Conservation (phyloP, 2,888 invertebrate species). For the Macaria notata region DNA sequence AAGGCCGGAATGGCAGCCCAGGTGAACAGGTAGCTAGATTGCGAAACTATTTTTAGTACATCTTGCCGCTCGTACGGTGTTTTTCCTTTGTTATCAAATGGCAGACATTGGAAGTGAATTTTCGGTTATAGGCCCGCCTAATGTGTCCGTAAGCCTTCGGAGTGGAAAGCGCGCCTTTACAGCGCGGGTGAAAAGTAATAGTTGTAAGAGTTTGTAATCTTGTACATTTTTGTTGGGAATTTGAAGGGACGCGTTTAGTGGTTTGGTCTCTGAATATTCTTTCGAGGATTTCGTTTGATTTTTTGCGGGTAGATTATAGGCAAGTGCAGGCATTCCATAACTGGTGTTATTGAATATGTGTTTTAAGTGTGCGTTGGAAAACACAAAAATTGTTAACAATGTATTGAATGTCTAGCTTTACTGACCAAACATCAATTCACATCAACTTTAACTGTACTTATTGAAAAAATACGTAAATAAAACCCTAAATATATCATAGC, state of each 20-base stretch:
- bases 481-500: too few species aligned
- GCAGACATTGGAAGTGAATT: constrained; percentile 66
- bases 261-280: background rate
- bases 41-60: constrained; percentile 80
- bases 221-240: constrained; percentile 7
- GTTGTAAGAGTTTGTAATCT: constrained; percentile 12
- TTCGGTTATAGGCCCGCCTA: constrained; percentile 61
- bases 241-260: background rate
- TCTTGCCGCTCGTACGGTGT: constrained; percentile 77
- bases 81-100: constrained; percentile 80
- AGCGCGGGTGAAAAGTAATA: constrained; percentile 42
- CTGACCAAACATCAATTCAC: too few species aligned
- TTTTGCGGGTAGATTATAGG: too few species aligned
- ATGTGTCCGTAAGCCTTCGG: constrained; percentile 58
- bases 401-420: too few species aligned
- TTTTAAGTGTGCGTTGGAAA: too few species aligned
- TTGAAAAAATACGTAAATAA: too few species aligned
- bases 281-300: too few species aligned
- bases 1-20: constrained; percentile 78
- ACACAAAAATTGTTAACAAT: too few species aligned
- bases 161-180: constrained; percentile 49
- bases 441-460: too few species aligned
- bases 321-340: too few species aligned
- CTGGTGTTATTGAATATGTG: too few species aligned
- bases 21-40: constrained; percentile 80